phyloP scores from a whole-genome alignment of 2,113 vertebrate genomes.

The Megaceryle torquata region DNA sequence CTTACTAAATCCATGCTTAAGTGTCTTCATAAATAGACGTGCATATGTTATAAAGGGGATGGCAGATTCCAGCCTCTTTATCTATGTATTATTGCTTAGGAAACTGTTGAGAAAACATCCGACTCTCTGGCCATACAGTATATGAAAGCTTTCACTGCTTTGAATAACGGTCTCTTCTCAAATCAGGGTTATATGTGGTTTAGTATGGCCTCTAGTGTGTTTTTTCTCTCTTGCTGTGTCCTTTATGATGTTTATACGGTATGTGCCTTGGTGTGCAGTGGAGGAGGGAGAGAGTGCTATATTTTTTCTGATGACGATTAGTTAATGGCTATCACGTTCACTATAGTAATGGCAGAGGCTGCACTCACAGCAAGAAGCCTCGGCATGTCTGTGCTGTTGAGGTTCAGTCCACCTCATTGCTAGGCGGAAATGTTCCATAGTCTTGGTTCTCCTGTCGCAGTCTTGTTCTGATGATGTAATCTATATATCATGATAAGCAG shows the following conservation, averaged over 20 bases:
- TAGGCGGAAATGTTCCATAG: background rate
- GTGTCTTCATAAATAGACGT: conserved; percentile 68
- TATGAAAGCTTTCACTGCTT: conserved; percentile 31
- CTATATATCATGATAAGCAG: background rate
- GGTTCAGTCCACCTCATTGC: background rate
- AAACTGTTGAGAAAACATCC: conserved; percentile 38
- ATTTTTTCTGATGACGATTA: conserved; percentile 12
- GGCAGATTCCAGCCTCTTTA: conserved; percentile 55
- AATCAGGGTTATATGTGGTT: conserved; percentile 8
- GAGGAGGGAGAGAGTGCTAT: background rate
- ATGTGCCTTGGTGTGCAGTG: background rate
- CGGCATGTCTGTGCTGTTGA: background rate
- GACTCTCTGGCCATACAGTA: background rate
- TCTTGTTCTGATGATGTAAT: background rate
- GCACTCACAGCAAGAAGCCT: background rate
- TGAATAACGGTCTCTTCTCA: conserved; percentile 30
- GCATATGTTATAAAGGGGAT: conserved; percentile 43
- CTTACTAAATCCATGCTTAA: conserved; percentile 71
- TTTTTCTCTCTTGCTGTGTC: conserved; percentile 31
- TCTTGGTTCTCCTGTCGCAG: background rate
- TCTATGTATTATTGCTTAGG: conserved; percentile 43
- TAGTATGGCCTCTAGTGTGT: conserved; percentile 17
- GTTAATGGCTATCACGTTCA: conserved; percentile 49
- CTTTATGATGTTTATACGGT: conserved; percentile 10
- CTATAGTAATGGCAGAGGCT: background rate